Evolutionary conservation across 2,888 invertebrate species (phyloP), one percentile per base, ranked within the genome.

Genomic region (Tryphoninae sp.): DNA sequence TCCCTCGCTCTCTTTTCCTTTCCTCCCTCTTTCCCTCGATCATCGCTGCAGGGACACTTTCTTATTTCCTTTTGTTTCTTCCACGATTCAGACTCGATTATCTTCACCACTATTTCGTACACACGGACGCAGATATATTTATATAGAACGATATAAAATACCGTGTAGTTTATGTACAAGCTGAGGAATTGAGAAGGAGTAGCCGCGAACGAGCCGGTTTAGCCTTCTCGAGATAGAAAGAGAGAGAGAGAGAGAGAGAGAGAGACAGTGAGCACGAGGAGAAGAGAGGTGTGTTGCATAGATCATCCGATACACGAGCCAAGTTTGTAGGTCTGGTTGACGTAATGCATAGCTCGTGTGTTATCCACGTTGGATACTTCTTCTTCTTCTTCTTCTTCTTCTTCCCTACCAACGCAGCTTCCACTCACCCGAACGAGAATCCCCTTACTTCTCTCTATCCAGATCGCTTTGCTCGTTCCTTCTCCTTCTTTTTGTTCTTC

Each of bases 281-380:
- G 40, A 26, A 9, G 62, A 58, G 74, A 78, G 81, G 45, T 75
- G 73, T 78, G 53, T 65, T 33, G 71, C 74, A 78, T 81, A 78
- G 62, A 81, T 81, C 81, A 78, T 81, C 61, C 78, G 81, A 81
- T 81, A 81, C 81, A 75, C 78, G 81, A 81, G 71, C 81, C 81
- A 78, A 81, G 81, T 81, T 81, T 81, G 81, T 78, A 81, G 59
- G 71, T 71, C 81, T 81, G 65, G 71, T 81, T 81, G 81, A 81
- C 81, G 81, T 81, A 81, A 81, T 71, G 78, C 81, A 81, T 81
- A 71, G 78, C 78, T 81, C 81, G 81, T 81, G 73, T 78, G 73
- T 78, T 78, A 71, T 78, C 81, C 78, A 40, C 53, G 61, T 45
- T 65, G 59, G 78, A 75, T 69, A 74, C 73, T 67, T 65, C 65